A percentile compares a stretch with the other conserved stretches of the same genome.
Conservation (phyloP, 2,113 vertebrate species). For the Coracopsis vasa region DNA sequence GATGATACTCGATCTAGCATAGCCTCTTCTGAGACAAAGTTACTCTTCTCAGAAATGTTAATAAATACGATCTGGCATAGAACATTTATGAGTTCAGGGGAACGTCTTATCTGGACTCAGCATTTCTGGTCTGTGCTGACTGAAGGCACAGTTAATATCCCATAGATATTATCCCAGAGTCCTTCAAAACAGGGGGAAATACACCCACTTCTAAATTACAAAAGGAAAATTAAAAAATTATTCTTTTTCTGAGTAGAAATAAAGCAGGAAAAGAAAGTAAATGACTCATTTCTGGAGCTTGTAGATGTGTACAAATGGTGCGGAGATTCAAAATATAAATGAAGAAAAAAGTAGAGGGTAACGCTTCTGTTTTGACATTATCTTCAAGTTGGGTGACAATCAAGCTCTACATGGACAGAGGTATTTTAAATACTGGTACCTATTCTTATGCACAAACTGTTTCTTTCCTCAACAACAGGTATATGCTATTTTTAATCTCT, state of each 20-base stretch:
- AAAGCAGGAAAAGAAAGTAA: background rate
- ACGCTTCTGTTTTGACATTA: background rate
- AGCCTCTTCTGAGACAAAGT: background rate
- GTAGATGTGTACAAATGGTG: background rate
- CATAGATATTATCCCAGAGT: background rate
- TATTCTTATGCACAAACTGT: background rate
- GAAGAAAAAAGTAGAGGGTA: background rate
- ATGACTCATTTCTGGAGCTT: background rate
- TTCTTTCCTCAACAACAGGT: background rate
- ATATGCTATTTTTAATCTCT: background rate
- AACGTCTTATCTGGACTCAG: background rate
- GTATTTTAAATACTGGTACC: background rate
- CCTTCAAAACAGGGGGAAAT: background rate
- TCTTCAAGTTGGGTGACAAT: background rate
- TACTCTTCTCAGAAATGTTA: background rate
- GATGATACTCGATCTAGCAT: background rate
- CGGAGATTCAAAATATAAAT: background rate
- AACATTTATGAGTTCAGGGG: background rate
- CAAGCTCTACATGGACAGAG: background rate
- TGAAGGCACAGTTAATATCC: background rate
- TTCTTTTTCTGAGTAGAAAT: background rate
- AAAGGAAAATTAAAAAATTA: background rate
- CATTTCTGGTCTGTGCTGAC: background rate
- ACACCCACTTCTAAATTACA: background rate
- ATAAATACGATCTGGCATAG: conserved; percentile 22